A percentile compares a stretch with the other conserved stretches of the same genome.
These are phyloP conservation scores for Malachius bipustulatus DNA, from an alignment of 2,888 invertebrate genomes.

Conservation along the genomic window DNA sequence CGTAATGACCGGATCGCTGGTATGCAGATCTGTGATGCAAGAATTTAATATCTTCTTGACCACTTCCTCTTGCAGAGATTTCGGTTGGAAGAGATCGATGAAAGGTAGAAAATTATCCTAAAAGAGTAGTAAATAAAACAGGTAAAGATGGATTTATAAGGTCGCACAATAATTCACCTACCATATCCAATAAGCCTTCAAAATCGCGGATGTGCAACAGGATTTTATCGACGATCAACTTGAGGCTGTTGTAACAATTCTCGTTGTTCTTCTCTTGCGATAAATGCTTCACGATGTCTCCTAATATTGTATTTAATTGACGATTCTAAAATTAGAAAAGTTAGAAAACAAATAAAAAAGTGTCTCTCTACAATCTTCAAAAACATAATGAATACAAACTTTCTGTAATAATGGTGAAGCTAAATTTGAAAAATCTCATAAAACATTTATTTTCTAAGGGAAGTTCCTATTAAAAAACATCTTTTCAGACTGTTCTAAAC, in stretches of 20 bases:
- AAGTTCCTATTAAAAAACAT: no score
- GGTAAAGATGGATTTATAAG: not conserved
- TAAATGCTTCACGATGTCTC: conserved; percentile 78
- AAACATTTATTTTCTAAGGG: no score
- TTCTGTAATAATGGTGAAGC: no score
- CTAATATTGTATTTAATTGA: conserved; percentile 74
- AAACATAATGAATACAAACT: no score
- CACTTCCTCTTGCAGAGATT: conserved; percentile 68
- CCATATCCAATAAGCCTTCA: conserved; percentile 70
- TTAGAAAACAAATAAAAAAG: not conserved
- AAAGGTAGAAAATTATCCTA: conserved; percentile 85
- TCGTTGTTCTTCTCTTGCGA: conserved; percentile 65
- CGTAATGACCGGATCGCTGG: conserved; percentile 76
- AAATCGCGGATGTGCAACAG: conserved; percentile 66
- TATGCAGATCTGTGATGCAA: conserved; percentile 28
- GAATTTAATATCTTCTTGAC: conserved; percentile 70
- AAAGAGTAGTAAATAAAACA: conserved; percentile 23
- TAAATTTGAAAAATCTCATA: no score
- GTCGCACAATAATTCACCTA: no score
- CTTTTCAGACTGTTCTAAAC: no score
- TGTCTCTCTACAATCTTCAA: no score
- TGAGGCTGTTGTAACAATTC: conserved; percentile 65
- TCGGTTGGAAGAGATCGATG: conserved; percentile 80
- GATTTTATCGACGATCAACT: conserved; percentile 63
- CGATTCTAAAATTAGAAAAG: conserved; percentile 47